Conservation (phyloP, 2,888 invertebrate species). For the Macaria notata region DNA sequence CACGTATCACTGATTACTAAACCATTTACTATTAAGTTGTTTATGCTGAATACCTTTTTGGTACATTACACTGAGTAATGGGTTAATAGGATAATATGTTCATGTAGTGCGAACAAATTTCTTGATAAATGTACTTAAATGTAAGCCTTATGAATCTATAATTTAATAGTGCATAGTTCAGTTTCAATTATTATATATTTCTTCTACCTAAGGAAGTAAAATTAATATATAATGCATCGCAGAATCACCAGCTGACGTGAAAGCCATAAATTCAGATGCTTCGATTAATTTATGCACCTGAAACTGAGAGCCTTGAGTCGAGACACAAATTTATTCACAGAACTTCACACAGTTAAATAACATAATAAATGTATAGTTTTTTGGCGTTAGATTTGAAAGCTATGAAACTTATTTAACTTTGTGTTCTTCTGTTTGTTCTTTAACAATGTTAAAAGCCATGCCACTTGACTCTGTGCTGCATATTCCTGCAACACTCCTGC, state of each 20-base stretch:
- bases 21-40: slow-evolving; percentile 16
- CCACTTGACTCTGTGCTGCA: too few species aligned
- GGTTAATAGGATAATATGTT: background rate
- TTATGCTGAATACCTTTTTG: background rate
- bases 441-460: too few species aligned
- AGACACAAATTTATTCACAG: slow-evolving; percentile 54
- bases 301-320: slow-evolving; percentile 40
- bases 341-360: slow-evolving; percentile 54
- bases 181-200: slow-evolving; percentile 1
- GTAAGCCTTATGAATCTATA: too few species aligned
- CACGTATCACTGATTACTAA: slow-evolving; percentile 13
- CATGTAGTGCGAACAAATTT: background rate
- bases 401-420: too few species aligned
- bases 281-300: slow-evolving; percentile 57
- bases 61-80: slow-evolving; percentile 9
- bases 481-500: too few species aligned
- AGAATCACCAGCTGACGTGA: slow-evolving; percentile 33
- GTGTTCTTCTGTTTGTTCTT: too few species aligned
- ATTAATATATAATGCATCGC: slow-evolving; percentile 21
- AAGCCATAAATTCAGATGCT: slow-evolving; percentile 53
- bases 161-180: too few species aligned
- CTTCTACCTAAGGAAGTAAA: slow-evolving; percentile 13
- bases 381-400: too few species aligned
- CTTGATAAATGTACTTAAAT: too few species aligned
- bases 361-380: too few species aligned